Conservation (phyloP, 2,113 vertebrate species). For the Etheostoma cragini region DNA sequence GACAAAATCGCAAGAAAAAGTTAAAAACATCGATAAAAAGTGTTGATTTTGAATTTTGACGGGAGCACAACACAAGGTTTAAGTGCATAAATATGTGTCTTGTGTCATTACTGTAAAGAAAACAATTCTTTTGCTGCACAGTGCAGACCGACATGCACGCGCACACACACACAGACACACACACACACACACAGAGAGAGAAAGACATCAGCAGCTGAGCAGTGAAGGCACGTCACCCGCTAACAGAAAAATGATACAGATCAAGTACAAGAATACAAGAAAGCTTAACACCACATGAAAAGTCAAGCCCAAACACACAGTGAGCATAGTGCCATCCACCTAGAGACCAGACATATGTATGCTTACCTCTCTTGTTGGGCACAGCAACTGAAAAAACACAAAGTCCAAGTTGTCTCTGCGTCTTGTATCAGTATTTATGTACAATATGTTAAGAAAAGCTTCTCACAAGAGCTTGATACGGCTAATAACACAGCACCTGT, state of each 20-base stretch:
- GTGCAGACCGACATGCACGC: conserved; percentile 11
- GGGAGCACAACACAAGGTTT: too few species aligned
- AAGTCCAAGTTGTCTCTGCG: conserved; percentile 64
- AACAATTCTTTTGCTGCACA: conserved; percentile 3
- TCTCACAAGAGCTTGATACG: conserved; percentile 20
- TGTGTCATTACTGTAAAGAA: neutral
- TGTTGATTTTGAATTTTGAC: too few species aligned
- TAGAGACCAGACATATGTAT: conserved; percentile 37
- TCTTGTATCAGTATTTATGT: conserved; percentile 1
- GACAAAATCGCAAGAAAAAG: too few species aligned
- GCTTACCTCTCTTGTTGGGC: conserved; percentile 82
- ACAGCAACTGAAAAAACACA: conserved; percentile 84
- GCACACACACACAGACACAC: conserved; percentile 6
- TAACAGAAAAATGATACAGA: conserved; percentile 27
- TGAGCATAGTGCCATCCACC: conserved; percentile 29
- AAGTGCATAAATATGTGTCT: neutral
- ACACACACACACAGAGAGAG: neutral
- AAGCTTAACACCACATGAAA: conserved; percentile 34
- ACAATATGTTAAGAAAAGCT: conserved; percentile 25
- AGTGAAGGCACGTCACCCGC: conserved; percentile 32
- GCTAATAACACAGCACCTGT: conserved; percentile 16
- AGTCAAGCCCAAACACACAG: conserved; percentile 45
- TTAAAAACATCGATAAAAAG: too few species aligned
- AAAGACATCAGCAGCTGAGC: conserved; percentile 34
- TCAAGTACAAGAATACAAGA: conserved; percentile 20